Percentiles rank a stretch among this genome's conserved stretches.
These are phyloP conservation scores for Tetraneura akinire DNA, from an alignment of 1,140 invertebrate species.

Conservation along the genomic window DNA sequence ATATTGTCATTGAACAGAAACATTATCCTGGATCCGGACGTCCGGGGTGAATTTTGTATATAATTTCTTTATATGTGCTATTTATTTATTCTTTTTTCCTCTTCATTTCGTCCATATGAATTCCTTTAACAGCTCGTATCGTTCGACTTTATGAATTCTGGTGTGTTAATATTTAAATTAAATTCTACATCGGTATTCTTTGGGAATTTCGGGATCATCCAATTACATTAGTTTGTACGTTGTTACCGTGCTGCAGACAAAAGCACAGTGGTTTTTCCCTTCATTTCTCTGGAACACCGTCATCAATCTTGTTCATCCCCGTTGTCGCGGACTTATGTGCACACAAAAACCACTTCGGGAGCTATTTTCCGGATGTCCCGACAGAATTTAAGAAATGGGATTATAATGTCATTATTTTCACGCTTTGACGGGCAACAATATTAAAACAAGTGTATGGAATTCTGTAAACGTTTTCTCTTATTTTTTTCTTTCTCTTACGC, in stretches of 20 bases:
- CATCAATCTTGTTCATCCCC: constrained; percentile 49
- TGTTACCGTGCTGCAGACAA: constrained; percentile 43
- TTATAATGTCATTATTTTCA: constrained; percentile 51
- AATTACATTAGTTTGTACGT: constrained; percentile 47
- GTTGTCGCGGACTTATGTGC: constrained; percentile 47
- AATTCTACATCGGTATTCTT: constrained; percentile 31
- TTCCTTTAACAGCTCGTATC: constrained; percentile 3
- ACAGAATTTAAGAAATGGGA: constrained; percentile 50
- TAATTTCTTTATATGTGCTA: neutral
- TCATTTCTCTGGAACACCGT: constrained; percentile 47
- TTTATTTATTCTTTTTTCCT: neutral
- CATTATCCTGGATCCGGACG: neutral
- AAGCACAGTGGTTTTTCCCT: constrained; percentile 43
- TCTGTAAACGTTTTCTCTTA: constrained; percentile 31
- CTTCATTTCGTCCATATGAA: neutral
- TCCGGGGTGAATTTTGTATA: constrained; percentile 8
- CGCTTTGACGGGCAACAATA: constrained; percentile 46
- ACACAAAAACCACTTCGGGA: constrained; percentile 46
- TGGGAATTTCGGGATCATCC: constrained; percentile 45
- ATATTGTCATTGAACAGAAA: constrained; percentile 31
- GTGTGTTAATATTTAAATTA: constrained; percentile 50
- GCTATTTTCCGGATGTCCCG: constrained; percentile 45
- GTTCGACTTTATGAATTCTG: constrained; percentile 31
- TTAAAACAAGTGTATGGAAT: constrained; percentile 50
- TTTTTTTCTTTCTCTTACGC: neutral